Evolutionary conservation across 1,140 invertebrate species (phyloP), one percentile per base, ranked within the genome.

Genomic region (Drosophila micromelanica): DNA sequence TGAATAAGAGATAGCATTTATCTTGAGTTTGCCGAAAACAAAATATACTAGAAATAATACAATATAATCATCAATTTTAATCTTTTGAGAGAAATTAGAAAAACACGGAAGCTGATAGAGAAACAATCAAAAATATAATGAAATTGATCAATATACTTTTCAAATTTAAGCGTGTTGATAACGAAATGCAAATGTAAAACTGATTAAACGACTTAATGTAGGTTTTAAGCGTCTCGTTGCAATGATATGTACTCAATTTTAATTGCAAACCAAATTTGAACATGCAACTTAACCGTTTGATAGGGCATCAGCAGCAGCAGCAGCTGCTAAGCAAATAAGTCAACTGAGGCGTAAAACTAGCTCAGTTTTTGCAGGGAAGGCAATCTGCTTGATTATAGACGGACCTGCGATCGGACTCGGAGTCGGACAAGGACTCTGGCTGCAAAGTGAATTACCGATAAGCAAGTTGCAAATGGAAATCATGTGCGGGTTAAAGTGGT

Each of bases 371-470:
- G 52, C 64, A 32, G 38, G 23, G 43, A 46, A 55, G 35, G 79
- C 64, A 65, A 78, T 70, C 73, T 62, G 61, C 70, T 63, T 81
- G 81, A 86, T 87, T 86, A 87, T 67, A 5, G 15, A 48, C 11
- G 12, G 32, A 20, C 27, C 3, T 5, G n/a, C n/a, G n/a, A n/a
- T n/a, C n/a, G 23, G 3, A 38, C 52, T 42, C 35, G 20, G 17
- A 32, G 30, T 3, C 7, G 8, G 1, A 7, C 20, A 7, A 12
- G 27, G 32, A 20, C 51, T 17, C 59, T 46, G 59, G 17, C 38
- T 73, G 52, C 70, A 78, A 78, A 82, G 67, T 87, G 84, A 89
- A 82, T 87, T 87, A 89, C 72, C 68, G 76, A 73, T 87, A 79
- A 89, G 82, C 78, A 78, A 81, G 80, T 73, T 73, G 61, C 73